Evolutionary conservation across 2,797 vertebrate genomes (phyloP).

Genomic region (Remorina albescens): DNA sequence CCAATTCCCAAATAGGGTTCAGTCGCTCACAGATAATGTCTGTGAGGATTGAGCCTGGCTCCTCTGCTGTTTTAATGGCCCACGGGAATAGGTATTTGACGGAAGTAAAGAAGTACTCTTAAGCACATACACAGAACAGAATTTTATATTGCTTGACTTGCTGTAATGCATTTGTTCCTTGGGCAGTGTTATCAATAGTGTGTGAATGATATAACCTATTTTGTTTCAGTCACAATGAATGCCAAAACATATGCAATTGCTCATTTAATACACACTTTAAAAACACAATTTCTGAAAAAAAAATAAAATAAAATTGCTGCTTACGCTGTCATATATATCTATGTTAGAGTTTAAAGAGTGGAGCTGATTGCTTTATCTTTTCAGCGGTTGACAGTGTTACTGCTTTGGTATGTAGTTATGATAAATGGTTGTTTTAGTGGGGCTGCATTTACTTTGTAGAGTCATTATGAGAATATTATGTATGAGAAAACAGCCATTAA

Average conservation of each 20-base stretch:
- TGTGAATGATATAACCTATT: conserved; percentile 84
- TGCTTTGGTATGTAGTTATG: conserved; percentile 81
- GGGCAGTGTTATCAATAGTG: conserved; percentile 88
- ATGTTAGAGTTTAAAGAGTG: conserved; percentile 63
- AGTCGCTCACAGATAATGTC: conserved; percentile 96
- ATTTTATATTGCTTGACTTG: conserved; percentile 94
- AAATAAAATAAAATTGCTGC: conserved; percentile 26
- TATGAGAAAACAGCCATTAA: conserved; percentile 86
- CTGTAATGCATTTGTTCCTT: conserved; percentile 91
- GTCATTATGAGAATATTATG: conserved; percentile 86
- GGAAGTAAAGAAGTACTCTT: conserved; percentile 91
- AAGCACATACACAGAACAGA: conserved; percentile 75
- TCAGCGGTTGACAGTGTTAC: conserved; percentile 75
- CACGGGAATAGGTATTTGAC: conserved; percentile 90
- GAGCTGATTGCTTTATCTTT: conserved; percentile 74
- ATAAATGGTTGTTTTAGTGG: conserved; percentile 85
- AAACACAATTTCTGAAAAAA: conserved; percentile 16
- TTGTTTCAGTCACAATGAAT: conserved; percentile 23
- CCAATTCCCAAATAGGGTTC: conserved; percentile 96
- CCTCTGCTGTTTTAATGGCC: conserved; percentile 87
- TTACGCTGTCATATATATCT: conserved; percentile 28
- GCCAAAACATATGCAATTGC: background rate
- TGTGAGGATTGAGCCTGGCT: conserved; percentile 91
- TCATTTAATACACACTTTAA: too few relatives aligned
- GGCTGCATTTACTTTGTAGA: conserved; percentile 84